Conservation (phyloP, 2,888 invertebrate species). For the Herminia tarsipennalis region DNA sequence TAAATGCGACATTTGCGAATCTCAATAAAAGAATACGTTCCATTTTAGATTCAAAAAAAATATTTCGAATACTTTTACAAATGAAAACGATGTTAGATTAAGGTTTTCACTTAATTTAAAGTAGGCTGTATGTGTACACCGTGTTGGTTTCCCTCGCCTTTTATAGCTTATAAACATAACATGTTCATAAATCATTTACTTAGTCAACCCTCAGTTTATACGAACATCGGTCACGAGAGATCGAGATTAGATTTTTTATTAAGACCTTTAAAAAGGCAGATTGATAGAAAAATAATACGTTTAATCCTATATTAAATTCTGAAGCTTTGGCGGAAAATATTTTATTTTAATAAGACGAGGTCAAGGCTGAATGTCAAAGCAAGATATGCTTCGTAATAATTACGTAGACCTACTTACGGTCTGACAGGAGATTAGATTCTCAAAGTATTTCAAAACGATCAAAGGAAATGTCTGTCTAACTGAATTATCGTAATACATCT, state of each 20-base stretch:
- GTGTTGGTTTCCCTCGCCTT: no score
- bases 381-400: slow-evolving; percentile 15
- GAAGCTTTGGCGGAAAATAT: slow-evolving; percentile 18
- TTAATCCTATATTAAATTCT: slow-evolving; percentile 31
- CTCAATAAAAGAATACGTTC: no score
- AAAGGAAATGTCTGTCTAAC: no score
- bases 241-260: slow-evolving; percentile 26
- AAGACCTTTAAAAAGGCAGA: slow-evolving; percentile 19
- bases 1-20: no score
- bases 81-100: no score
- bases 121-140: no score
- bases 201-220: slow-evolving; percentile 12
- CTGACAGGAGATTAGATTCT: slow-evolving; percentile 6
- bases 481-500: no score
- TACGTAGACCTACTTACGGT: slow-evolving; percentile 12
- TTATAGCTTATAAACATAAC: no score
- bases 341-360: slow-evolving; percentile 26
- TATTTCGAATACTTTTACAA: no score
- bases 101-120: no score
- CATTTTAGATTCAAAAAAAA: no score
- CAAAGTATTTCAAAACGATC: slow-evolving; percentile 1
- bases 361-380: slow-evolving; percentile 17
- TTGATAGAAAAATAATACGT: slow-evolving; percentile 33
- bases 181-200: slow-evolving; percentile 4
- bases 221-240: slow-evolving; percentile 16